Conservation (phyloP, 30 jellyfish, hydroid and myxozoan genomes). For the Turritopsis rubra region DNA sequence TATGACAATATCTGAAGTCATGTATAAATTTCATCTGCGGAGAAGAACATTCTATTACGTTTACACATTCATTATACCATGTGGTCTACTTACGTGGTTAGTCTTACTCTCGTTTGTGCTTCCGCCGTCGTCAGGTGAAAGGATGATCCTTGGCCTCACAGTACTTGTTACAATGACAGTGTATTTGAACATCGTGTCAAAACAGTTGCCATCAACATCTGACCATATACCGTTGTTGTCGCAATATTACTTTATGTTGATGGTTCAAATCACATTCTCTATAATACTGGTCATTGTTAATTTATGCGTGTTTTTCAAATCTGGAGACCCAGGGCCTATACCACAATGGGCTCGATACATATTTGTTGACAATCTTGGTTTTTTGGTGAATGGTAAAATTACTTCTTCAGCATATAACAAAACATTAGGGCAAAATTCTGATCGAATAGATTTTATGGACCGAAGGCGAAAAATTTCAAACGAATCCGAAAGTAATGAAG, state of each 20-base stretch:
- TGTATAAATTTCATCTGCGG: conserved; percentile 42
- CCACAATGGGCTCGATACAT: conserved; percentile 55
- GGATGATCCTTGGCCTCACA: conserved; percentile 54
- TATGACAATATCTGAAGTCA: conserved; percentile 49
- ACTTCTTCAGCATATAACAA: background rate
- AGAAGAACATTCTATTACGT: conserved; percentile 59
- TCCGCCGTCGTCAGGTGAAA: conserved; percentile 69
- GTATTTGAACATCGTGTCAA: conserved; percentile 54
- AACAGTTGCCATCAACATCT: conserved; percentile 59
- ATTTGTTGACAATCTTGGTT: conserved; percentile 39
- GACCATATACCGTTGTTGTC: conserved; percentile 66
- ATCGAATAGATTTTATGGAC: no score
- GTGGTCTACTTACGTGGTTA: conserved; percentile 46
- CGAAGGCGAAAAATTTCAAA: background rate
- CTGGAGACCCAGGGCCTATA: conserved; percentile 47
- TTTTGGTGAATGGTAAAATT: conserved; percentile 39
- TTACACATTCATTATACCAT: conserved; percentile 60
- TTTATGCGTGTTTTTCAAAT: conserved; percentile 42
- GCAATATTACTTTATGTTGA: conserved; percentile 41
- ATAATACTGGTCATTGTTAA: background rate
- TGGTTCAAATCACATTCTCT: conserved; percentile 50
- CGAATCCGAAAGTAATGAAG: background rate
- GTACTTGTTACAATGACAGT: conserved; percentile 66
- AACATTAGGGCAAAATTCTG: conserved; percentile 18
- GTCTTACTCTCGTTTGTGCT: conserved; percentile 47